Evolutionary conservation across 2,113 vertebrate genomes (phyloP), one percentile per base, ranked within the genome.

Genomic region (Saccopteryx bilineata): DNA sequence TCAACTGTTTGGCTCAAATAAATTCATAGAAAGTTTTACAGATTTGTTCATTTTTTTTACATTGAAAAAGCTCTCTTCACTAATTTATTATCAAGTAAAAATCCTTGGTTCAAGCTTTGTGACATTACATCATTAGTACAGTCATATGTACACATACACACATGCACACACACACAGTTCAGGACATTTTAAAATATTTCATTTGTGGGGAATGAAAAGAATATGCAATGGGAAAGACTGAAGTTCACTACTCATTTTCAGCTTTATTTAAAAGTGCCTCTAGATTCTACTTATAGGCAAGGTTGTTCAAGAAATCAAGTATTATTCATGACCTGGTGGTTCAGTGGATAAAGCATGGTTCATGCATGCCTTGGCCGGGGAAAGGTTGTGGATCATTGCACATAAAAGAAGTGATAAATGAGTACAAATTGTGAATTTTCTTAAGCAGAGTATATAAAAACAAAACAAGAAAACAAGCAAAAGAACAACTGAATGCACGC

Each of bases 61-160:
- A 39, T 39, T 39, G 39, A 39, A 39, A 39, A 39, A 39, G 39
- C 10, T 80, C 80, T 60, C 33, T 80, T 9, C 31, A 88, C 1
- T 48, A 31, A 69, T 0, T 58, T 87, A 33, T 79, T 68, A 54
- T 75, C 63, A 91, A 52, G 78, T 84, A 93, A 91, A 93, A 93
- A 21, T n/a, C 6, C 75, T 61, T 33, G 50, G 21, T 15, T 93
- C 66, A 74, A 76, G 24, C 71, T 72, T 50, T 21, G 68, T 74
- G 21, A 81, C 21, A 52, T 63, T n/a, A 50, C 2, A 79, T 60
- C 52, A 46, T 88, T 54, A 75, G 12, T 81, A 92, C 7, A 24
- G 28, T 72, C 5, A 82, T 28, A n/a, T 10, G 54, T 10, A 52
- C 1, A 56, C 7, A 26, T 19, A 72, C 31, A 54, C 1, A 63